Evolutionary conservation across 2,888 invertebrate genomes (phyloP).

Genomic region (Ypsolopha sequella): DNA sequence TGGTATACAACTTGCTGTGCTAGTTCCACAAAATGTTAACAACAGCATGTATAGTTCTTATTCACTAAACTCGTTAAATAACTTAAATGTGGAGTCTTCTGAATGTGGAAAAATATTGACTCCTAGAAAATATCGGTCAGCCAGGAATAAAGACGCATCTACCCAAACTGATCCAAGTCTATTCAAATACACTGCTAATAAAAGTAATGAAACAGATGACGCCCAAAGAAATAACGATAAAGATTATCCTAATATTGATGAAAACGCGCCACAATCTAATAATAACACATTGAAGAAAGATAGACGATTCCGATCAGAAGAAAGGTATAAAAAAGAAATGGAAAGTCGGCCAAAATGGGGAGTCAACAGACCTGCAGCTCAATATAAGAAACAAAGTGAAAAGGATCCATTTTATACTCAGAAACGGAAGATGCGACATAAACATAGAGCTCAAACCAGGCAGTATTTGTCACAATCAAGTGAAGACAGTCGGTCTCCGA

Average conservation of each 20-base stretch:
- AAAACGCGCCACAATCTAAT: conserved; percentile 61
- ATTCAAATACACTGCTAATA: conserved; percentile 29
- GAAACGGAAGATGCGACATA: conserved; percentile 75
- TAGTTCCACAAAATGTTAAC: conserved; percentile 64
- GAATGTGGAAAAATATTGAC: conserved; percentile 49
- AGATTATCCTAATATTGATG: conserved; percentile 62
- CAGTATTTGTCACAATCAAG: conserved; percentile 72
- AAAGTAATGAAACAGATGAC: conserved; percentile 44
- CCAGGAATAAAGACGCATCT: conserved; percentile 71
- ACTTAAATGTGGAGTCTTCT: conserved; percentile 25
- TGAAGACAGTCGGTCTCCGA: conserved; percentile 73
- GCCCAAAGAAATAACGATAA: conserved; percentile 56
- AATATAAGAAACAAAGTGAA: conserved; percentile 91
- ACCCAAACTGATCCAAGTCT: conserved; percentile 75
- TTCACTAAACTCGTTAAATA: conserved; percentile 50
- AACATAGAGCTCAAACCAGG: conserved; percentile 70
- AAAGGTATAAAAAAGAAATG: conserved; percentile 67
- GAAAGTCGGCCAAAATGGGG: conserved; percentile 82
- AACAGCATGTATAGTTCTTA: conserved; percentile 48
- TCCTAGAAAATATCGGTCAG: conserved; percentile 59
- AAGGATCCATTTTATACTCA: conserved; percentile 87
- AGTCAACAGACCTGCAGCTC: conserved; percentile 81
- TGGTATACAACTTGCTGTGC: conserved; percentile 71
- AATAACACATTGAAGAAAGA: conserved; percentile 64
- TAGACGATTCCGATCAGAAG: conserved; percentile 63